Conservation (phyloP, 92 coral and sea anemone genomes). For the Metridium senile region DNA sequence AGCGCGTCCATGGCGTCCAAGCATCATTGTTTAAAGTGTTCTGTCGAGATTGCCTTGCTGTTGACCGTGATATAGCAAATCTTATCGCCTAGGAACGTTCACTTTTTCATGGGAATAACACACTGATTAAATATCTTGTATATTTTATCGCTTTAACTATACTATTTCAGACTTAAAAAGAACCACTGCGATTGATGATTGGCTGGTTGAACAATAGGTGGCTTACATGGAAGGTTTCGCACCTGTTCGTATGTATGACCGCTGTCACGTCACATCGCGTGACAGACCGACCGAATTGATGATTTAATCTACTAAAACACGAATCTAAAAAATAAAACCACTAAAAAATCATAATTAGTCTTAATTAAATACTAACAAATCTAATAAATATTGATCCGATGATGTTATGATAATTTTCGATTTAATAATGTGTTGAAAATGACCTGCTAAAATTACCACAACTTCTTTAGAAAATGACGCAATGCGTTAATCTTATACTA, state of each 20-base stretch:
- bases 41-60: neutral
- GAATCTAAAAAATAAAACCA: too few relatives aligned
- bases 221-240: slow-evolving; percentile 17
- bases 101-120: neutral
- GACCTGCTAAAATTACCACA: too few relatives aligned
- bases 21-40: slow-evolving; percentile 53
- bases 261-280: slow-evolving; percentile 10
- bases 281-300: neutral
- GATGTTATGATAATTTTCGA: too few relatives aligned
- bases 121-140: neutral
- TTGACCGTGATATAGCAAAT: neutral
- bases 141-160: slow-evolving; percentile 28
- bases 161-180: neutral
- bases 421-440: too few relatives aligned
- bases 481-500: too few relatives aligned
- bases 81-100: neutral
- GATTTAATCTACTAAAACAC: too few relatives aligned
- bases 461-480: too few relatives aligned
- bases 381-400: too few relatives aligned
- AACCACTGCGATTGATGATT: slow-evolving; percentile 21
- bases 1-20: slow-evolving; percentile 66
- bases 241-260: slow-evolving; percentile 36
- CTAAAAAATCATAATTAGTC: too few relatives aligned
- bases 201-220: slow-evolving; percentile 16
- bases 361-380: too few relatives aligned